Evolutionary conservation across 2,888 invertebrate genomes (phyloP), one percentile per base, ranked within the genome.

Genomic region (Melolontha melolontha): DNA sequence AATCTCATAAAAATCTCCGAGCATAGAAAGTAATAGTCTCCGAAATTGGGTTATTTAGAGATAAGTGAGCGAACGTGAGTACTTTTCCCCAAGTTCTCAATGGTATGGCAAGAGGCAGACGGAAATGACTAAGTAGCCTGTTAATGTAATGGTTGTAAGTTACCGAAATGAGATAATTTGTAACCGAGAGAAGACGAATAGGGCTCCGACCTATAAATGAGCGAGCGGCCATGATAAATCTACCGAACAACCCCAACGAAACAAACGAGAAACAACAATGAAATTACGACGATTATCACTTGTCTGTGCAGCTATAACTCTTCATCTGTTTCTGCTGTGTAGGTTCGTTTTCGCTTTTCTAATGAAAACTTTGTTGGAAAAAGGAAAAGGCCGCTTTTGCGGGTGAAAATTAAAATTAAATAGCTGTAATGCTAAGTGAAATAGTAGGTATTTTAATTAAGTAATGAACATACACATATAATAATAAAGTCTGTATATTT

Each of bases 261-360:
- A 67, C 64, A 62, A 66, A 70, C 77, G 76, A 76, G 78, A 74
- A 77, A 76, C 74, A 72, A 75, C 81, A 81, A 82, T 81, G 81
- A 80, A 82, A 83, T 83, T 83, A 83, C 78, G 73, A 77, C 80
- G 82, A 83, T 83, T 83, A 83, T 83, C 83, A 81, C 82, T 82
- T 82, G 83, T 80, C 83, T 79, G 76, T 75, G 74, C 70, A 75
- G 76, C 76, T 81, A 80, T 80, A 79, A 82, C 80, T 81, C 80
- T 81, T 81, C 82, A 82, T 83, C 80, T 79, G 76, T 82, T 79
- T 78, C 70, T 67, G 59, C 44, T 16, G 44, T 27, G 59, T 17
- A 42, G 59, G 44, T 59, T 59, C 29, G 44, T 11, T 47, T 44
- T 22, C 47, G 7, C 17, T 12, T 14, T 59, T 44, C 59, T 59